These are phyloP conservation scores for Tachina grossa DNA, from an alignment of 2,888 invertebrate genomes.

Conservation along the genomic window DNA sequence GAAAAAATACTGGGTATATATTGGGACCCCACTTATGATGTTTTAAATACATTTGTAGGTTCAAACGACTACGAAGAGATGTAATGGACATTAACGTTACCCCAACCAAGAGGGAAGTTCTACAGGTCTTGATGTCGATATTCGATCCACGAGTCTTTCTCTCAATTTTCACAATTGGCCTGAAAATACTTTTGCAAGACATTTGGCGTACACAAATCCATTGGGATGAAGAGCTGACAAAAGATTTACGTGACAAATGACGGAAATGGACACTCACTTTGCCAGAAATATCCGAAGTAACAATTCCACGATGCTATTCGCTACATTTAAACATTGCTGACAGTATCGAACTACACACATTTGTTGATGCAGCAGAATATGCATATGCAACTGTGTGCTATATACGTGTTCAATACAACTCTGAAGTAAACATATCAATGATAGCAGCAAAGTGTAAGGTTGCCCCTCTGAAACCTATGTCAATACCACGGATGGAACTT, in stretches of 20 bases:
- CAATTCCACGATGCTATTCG: background rate
- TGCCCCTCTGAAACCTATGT: no score
- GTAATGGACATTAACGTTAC: background rate
- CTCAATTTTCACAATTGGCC: background rate
- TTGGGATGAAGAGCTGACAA: background rate
- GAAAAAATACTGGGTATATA: conserved; percentile 12
- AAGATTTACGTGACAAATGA: background rate
- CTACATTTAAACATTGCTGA: background rate
- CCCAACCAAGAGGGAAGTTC: no score
- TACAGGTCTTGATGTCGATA: background rate
- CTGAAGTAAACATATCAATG: no score
- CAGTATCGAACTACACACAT: no score
- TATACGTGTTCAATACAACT: background rate
- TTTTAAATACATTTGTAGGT: background rate
- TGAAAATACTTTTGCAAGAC: conserved; percentile 8
- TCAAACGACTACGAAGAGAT: background rate
- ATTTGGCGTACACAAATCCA: background rate
- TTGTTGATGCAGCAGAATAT: no score
- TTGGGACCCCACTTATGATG: background rate
- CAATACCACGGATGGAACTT: no score
- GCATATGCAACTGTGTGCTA: no score
- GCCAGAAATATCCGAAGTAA: background rate
- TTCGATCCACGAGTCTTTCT: background rate
- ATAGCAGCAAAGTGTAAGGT: no score
- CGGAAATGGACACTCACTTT: background rate